These are phyloP conservation scores for Phrynocephalus vlangalii DNA, from an alignment of 2,797 vertebrate genomes.

Conservation along the genomic window DNA sequence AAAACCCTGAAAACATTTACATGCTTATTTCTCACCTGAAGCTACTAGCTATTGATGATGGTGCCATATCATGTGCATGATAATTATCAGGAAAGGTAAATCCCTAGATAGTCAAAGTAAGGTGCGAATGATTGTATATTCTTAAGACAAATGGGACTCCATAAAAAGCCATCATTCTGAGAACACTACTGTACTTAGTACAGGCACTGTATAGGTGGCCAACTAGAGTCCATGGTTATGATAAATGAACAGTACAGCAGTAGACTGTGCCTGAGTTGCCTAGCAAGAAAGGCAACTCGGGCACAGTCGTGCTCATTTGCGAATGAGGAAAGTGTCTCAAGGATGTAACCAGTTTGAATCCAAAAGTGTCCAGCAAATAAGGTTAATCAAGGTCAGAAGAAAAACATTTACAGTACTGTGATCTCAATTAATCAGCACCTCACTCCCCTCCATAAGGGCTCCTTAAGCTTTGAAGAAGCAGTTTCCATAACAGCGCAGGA, in stretches of 20 bases:
- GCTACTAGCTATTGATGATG: slow-evolving; percentile 60
- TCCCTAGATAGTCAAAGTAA: neutral
- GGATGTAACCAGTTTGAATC: neutral
- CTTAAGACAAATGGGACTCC: neutral
- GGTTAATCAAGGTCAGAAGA: neutral
- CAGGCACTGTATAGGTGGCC: neutral
- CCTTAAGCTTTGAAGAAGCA: neutral
- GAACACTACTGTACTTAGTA: neutral
- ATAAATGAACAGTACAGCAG: neutral
- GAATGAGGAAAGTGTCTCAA: neutral
- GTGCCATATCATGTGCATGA: slow-evolving; percentile 45
- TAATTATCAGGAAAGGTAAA: neutral
- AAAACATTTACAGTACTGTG: neutral
- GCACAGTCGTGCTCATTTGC: no score
- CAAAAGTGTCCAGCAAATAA: neutral
- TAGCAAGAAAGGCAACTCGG: no score
- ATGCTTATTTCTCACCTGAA: slow-evolving; percentile 58
- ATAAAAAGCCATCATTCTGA: neutral
- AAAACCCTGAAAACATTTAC: slow-evolving; percentile 59
- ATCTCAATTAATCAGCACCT: neutral
- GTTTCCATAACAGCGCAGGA: neutral
- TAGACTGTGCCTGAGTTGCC: neutral
- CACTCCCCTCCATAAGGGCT: neutral
- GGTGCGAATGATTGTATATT: no score
- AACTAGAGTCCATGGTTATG: neutral